Evolutionary conservation across 2,888 invertebrate species (phyloP).

Genomic region (Branchellion lobata): DNA sequence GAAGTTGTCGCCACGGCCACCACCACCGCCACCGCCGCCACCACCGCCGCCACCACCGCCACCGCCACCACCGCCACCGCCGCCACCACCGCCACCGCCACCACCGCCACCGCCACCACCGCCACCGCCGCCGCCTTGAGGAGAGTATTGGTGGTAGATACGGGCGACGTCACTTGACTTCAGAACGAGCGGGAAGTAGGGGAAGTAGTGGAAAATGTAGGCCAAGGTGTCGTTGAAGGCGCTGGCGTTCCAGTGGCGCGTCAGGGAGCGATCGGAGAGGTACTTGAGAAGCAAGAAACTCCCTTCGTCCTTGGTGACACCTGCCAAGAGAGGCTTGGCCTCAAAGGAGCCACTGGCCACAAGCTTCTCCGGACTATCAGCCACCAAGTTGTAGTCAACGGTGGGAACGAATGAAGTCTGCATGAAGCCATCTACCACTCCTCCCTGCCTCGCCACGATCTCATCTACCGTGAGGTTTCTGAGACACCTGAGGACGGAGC

Average conservation of each 20-base stretch:
- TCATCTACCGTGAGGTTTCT: conserved; percentile 48
- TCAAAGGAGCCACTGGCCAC: conserved; percentile 80
- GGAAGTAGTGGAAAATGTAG: no score
- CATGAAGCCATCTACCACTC: conserved; percentile 42
- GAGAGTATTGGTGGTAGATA: background rate
- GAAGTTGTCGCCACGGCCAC: no score
- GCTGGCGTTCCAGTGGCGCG: no score
- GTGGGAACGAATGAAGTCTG: conserved; percentile 81
- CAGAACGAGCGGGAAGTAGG: no score
- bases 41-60: background rate
- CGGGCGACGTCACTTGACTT: background rate
- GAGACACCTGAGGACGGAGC: conserved; percentile 53
- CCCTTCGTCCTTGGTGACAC: conserved; percentile 92
- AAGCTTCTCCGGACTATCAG: conserved; percentile 81
- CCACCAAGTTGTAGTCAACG: conserved; percentile 83
- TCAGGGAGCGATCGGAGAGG: conserved; percentile 73
- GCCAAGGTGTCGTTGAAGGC: no score
- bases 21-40: background rate
- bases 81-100: background rate
- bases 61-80: background rate
- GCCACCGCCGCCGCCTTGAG: background rate
- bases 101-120: background rate
- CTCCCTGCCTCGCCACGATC: conserved; percentile 51
- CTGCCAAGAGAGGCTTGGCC: conserved; percentile 84
- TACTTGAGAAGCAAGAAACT: conserved; percentile 90